Base-by-base conservation (phyloP, 2,888 invertebrate genomes). In the Metellina segmentata region DNA sequence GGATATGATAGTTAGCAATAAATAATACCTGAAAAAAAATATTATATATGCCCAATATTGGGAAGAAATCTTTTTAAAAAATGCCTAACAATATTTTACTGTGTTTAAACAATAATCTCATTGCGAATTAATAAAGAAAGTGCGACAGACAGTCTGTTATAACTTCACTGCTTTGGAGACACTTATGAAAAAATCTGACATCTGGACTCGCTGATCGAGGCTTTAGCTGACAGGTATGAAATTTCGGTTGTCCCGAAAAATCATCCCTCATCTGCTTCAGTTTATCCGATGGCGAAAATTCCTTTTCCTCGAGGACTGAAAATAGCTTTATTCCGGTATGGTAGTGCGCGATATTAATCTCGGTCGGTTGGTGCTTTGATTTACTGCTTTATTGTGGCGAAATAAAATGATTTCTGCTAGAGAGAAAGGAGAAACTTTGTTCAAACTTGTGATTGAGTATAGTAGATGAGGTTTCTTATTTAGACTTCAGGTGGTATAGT, bases 351-450 rank as follows among this genome's bases (percentile, higher is more conserved):
- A 77, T 77, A 77, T 77, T 77, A 77, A 77, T 77, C 77, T 77
- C 52, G 19, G 77, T 77, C 52, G 77, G 34, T 34, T 52, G 51
- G 51, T 77, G 77, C 52, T 77, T 77, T 77, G 77, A 77, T 77
- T 77, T 77, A 77, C 77, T 77, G 19, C 51, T 77, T 77, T 77
- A 77, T 77, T 49, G 52, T 19, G 77, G 77, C 51, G 52, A 77
- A 77, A 2, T n/a, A 77, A 77, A 77, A 77, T 75, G 52, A 51
- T n/a, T 51, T 51, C n/a, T 51, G 19, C 51, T 19, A 77, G 9
- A 49, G 9, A 49, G 19, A 20, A 51, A 51, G 77, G 52, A 20
- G 19, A 52, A 77, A 51, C 52, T 77, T 77, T 49, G 7, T 51
- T 77, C 9, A 16, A 19, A 51, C 19, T 19, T 11, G 52, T 51